phyloP scores from a whole-genome alignment of 2,797 vertebrate species.

The Hapalemur alaotrensis region DNA sequence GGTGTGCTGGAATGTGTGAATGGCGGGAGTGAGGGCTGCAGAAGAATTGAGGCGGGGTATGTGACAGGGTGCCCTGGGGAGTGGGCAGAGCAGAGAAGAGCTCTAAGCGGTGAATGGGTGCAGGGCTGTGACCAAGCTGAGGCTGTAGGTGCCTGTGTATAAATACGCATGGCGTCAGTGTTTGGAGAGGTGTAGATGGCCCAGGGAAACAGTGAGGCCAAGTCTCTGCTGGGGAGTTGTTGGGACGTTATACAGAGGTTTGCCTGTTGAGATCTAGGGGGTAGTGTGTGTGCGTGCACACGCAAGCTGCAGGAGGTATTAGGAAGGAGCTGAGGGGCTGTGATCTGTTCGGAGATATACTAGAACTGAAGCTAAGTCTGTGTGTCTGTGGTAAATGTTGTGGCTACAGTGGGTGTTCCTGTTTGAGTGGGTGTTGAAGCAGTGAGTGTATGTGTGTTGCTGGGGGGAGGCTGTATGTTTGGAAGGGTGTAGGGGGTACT shows the following conservation, averaged over 20 bases:
- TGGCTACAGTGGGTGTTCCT: not conserved
- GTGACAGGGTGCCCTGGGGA: not conserved
- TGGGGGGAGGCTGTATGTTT: not conserved
- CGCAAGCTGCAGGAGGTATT: not conserved
- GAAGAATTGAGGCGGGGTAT: not conserved
- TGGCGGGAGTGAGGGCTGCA: slow-evolving; percentile 53
- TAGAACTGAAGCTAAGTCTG: not conserved
- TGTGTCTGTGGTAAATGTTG: not conserved
- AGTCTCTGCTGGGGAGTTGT: not conserved
- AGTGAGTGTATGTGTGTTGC: not conserved
- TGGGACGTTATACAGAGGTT: not conserved
- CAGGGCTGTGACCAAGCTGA: not conserved
- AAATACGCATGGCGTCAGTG: not conserved
- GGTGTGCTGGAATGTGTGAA: slow-evolving; percentile 40
- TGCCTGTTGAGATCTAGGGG: not conserved
- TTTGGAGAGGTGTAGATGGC: not conserved
- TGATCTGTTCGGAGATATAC: not conserved
- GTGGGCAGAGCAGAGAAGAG: not conserved
- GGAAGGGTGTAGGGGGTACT: not conserved
- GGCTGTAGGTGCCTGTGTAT: not conserved
- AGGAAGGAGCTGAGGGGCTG: not conserved
- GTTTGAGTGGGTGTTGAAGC: not conserved
- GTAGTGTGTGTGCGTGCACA: not conserved
- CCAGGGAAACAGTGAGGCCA: not conserved
- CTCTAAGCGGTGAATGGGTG: not conserved